Evolutionary conservation across 2,113 vertebrate genomes (phyloP), one percentile per base, ranked within the genome.

Genomic region (Alethe diademata): DNA sequence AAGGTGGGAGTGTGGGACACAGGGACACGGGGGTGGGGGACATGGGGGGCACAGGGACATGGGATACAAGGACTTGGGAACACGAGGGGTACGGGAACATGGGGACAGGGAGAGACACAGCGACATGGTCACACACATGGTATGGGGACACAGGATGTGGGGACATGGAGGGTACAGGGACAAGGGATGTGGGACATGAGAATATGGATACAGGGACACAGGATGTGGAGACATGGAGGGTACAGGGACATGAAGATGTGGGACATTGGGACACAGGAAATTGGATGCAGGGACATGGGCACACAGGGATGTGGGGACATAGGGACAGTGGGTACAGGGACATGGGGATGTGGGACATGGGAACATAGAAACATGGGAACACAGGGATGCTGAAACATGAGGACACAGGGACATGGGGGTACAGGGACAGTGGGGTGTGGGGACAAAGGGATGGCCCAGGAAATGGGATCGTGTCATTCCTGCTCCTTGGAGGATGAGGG

Each of bases 1-100:
- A 99, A 99, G 99, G 99, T 99, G 84, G 73, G 84, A 33, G 18
- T 2, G n/a, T 3, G 33, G 62, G 62, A n/a, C 53, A 33, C 25
- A n/a, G n/a, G n/a, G n/a, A n/a, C n/a, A n/a, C n/a, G n/a, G n/a
- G n/a, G n/a, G n/a, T n/a, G n/a, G n/a, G n/a, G n/a, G n/a, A n/a
- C n/a, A n/a, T n/a, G 25, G 6, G 6, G 19, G 28, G n/a, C 5
- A 29, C 28, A 53, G 48, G 48, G 48, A 26, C 43, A 8, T 8
- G 42, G 42, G 42, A 17, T 14, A 5, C 22, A 20, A 45, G 57
- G 42, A 43, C 13, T 43, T 22, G n/a, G n/a, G n/a, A n/a, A n/a
- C n/a, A n/a, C n/a, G n/a, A n/a, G n/a, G n/a, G n/a, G n/a, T n/a
- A n/a, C n/a, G 45, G 45, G 25, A 25, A 54, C 11, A 12, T 9